Evolutionary conservation across 2,888 invertebrate species (phyloP), one percentile per base, ranked within the genome.

Genomic region (Julus scanicus): DNA sequence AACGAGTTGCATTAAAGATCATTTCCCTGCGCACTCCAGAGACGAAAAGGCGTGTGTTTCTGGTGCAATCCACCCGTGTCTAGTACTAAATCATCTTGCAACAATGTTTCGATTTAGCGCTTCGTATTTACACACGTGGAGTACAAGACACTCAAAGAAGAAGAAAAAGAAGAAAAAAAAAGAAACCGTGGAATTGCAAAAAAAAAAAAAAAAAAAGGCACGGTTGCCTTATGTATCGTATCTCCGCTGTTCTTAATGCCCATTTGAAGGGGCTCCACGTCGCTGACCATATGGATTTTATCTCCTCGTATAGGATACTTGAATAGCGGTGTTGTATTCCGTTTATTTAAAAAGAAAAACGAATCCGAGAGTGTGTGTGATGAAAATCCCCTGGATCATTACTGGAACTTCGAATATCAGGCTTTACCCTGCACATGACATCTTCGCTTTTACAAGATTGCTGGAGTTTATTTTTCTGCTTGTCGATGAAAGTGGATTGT

Each of bases 271-370:
- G 63, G 63, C 17, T 63, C n/a, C 63, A 63, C 63, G n/a, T 63
- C 17, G 63, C 63, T 63, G 63, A 63, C 63, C 63, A 63, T 63
- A 63, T 63, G 63, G 63, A 63, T 63, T 63, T 63, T 63, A 63
- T 63, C 63, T 63, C 63, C 6, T n/a, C 2, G 63, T 3, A n/a
- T n/a, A n/a, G n/a, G 63, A 63, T 63, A n/a, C n/a, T 63, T 17
- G 63, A n/a, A 63, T n/a, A 63, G 63, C 63, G 63, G 63, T 17
- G n/a, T 63, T n/a, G n/a, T 63, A n/a, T 63, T 63, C 63, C 63
- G 17, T 63, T 63, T n/a, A 63, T 63, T 63, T 63, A 63, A 63
- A 63, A 63, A 63, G 63, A 15, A n/a, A 63, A 63, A 53, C 63
- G 63, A 63, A 63, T 63, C 63, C 17, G 2, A n/a, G 63, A 5